A percentile compares a stretch with the other conserved stretches of the same genome.
phyloP scores from a whole-genome alignment of 1,140 invertebrate species.

The Hypothenemus hampei region DNA sequence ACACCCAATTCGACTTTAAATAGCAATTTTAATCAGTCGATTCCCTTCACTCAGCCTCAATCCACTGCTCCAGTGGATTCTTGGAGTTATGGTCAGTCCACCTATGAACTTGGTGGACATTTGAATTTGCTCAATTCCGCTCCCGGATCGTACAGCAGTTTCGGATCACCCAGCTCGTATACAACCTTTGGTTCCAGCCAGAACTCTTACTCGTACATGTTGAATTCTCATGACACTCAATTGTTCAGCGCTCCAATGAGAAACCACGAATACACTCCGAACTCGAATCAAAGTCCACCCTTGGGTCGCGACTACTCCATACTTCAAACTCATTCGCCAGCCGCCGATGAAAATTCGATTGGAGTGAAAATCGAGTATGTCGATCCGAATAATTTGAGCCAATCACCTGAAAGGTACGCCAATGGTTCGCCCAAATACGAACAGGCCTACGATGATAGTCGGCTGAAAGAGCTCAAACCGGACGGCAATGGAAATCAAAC shows the following conservation, averaged over 20 bases:
- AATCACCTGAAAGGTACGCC: constrained; percentile 46
- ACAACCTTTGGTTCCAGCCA: constrained; percentile 48
- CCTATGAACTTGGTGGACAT: constrained; percentile 68
- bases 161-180: constrained; percentile 47
- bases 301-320: constrained; percentile 61
- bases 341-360: constrained; percentile 51
- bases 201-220: constrained; percentile 59
- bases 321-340: constrained; percentile 60
- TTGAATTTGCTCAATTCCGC: constrained; percentile 65
- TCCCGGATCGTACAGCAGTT: constrained; percentile 59
- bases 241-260: constrained; percentile 57
- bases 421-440: constrained; percentile 56
- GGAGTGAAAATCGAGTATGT: constrained; percentile 46
- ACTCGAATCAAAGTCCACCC: constrained; percentile 52
- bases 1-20: constrained; percentile 53
- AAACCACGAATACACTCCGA: constrained; percentile 57
- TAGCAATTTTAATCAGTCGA: constrained; percentile 56
- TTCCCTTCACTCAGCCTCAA: constrained; percentile 63
- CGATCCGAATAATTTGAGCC: constrained; percentile 45
- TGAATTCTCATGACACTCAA: constrained; percentile 61
- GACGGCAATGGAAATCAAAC: constrained; percentile 55
- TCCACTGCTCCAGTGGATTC: constrained; percentile 59
- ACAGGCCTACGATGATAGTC: constrained; percentile 49
- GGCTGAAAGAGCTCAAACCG: constrained; percentile 59
- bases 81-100: constrained; percentile 66